Evolutionary conservation across 2,797 vertebrate species (phyloP), one percentile per base, ranked within the genome.

Genomic region (Syngnathus rostellatus): DNA sequence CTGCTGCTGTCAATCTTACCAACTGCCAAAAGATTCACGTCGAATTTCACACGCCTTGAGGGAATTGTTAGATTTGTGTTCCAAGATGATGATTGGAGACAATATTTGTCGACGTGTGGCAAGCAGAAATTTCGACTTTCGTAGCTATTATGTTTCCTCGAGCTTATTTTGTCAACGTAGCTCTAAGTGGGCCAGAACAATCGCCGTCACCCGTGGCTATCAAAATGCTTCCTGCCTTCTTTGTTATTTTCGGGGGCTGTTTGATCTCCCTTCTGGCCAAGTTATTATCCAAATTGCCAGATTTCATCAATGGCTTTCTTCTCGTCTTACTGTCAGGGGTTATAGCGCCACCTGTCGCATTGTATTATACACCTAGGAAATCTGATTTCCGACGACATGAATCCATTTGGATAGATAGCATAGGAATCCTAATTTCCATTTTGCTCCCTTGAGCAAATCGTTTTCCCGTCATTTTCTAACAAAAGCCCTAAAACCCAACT

Each of bases 171-270:
- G 50, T 53, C 50, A 53, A 48, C 17, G 17, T 19, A 19, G 46
- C 17, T 19, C 12, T 38, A 69, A 72, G 68, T 67, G 46, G 76
- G 68, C 72, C 70, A 75, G 71, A 80, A 73, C 40, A 78, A 55
- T 70, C 46, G 68, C 21, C 31, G 14, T 43, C 41, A 2, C 72
- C 63, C 12, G 60, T 45, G 67, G 72, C 55, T 70, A 38, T 61
- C 43, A 58, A 65, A 77, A 64, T 48, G 67, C 69, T 74, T 66
- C 19, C 59, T 59, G 66, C 37, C 16, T 53, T 41, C 55, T 16
- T 73, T 83, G 58, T 76, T 68, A 73, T 66, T 74, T 70, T 62
- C 68, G 70, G 39, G 65, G 31, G 31, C 31, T 1, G 69, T 68
- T 74, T 79, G 23, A 59, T 31, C 68, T 69, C 21, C 69, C 58